Percentiles rank a stretch among this genome's conserved stretches.
Evolutionary conservation across 2,888 invertebrate species (phyloP).

Genomic region (Catocala sponsa): DNA sequence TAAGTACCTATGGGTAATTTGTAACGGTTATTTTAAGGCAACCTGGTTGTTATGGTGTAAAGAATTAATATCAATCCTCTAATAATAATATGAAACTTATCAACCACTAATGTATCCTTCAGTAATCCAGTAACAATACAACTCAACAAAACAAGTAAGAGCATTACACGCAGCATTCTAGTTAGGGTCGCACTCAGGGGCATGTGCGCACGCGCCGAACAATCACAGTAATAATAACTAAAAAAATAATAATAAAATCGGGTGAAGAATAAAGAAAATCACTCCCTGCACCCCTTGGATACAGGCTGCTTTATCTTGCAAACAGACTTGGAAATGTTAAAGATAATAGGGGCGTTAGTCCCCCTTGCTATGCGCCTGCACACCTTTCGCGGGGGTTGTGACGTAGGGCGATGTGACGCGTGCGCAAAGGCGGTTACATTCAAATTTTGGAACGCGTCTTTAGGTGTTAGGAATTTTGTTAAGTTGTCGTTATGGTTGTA

Average conservation of each 20-base stretch:
- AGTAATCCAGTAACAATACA: constrained; percentile 81
- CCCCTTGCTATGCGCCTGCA: constrained; percentile 67
- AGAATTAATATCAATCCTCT: constrained; percentile 26
- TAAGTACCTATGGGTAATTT: too few species aligned
- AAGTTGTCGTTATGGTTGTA: not conserved
- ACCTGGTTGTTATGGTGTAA: too few species aligned
- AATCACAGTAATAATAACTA: constrained; percentile 88
- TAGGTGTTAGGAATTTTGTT: constrained; percentile 9
- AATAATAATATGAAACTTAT: constrained; percentile 63
- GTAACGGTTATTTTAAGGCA: too few species aligned
- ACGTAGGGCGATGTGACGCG: constrained; percentile 65
- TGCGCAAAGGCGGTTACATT: constrained; percentile 78
- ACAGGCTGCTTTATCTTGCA: constrained; percentile 82
- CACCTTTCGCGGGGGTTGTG: constrained; percentile 84
- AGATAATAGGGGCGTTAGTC: constrained; percentile 85
- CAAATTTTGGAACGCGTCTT: constrained; percentile 69
- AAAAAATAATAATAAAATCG: constrained; percentile 88
- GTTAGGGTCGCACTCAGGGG: constrained; percentile 75
- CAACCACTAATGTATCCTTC: constrained; percentile 78
- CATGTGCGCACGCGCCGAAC: constrained; percentile 86
- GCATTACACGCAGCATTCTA: constrained; percentile 71
- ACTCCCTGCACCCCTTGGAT: constrained; percentile 83
- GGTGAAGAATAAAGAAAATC: constrained; percentile 88
- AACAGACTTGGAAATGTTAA: constrained; percentile 86
- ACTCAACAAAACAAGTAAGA: constrained; percentile 81